Evolutionary conservation across 1,140 invertebrate genomes (phyloP).

Genomic region (Drosophila micromelanica): DNA sequence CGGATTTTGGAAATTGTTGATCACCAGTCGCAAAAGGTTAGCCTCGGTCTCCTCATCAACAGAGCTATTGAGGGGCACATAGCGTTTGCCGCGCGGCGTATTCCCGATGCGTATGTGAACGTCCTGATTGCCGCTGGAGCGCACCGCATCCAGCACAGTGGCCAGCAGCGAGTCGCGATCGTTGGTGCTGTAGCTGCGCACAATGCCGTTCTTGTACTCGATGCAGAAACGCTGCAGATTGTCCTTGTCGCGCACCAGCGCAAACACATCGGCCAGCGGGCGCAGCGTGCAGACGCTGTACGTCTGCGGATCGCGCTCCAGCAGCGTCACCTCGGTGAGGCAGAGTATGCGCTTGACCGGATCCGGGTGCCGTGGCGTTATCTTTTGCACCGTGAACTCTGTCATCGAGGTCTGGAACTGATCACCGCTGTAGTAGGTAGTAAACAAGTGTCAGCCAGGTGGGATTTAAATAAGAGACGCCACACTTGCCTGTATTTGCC

Average conservation of each 20-base stretch:
- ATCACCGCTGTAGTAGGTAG: conserved; percentile 88
- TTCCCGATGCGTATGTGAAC: conserved; percentile 96
- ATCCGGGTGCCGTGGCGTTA: conserved; percentile 90
- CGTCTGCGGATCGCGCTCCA: conserved; percentile 98
- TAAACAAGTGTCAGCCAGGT: no score
- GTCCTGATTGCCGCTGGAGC: conserved; percentile 98
- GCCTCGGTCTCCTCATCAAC: conserved; percentile 98
- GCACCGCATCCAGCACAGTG: conserved; percentile 96
- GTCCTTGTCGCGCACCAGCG: conserved; percentile 93
- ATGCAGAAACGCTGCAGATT: conserved; percentile 97
- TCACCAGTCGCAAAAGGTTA: conserved; percentile 85
- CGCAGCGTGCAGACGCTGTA: conserved; percentile 95
- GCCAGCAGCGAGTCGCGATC: conserved; percentile 97
- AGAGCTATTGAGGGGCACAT: conserved; percentile 93
- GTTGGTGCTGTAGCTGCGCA: conserved; percentile 92
- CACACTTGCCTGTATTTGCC: conserved; percentile 93
- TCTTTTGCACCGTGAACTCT: conserved; percentile 96
- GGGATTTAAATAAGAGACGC: background rate
- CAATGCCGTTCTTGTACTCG: conserved; percentile 97
- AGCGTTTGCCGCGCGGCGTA: conserved; percentile 92
- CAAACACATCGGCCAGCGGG: conserved; percentile 95
- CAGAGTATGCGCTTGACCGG: conserved; percentile 95
- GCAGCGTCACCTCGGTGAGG: conserved; percentile 96
- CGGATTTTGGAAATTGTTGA: conserved; percentile 82
- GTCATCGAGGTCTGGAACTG: conserved; percentile 95